These are phyloP conservation scores for Sisyra nigra DNA, from an alignment of 2,888 invertebrate genomes.

Conservation along the genomic window DNA sequence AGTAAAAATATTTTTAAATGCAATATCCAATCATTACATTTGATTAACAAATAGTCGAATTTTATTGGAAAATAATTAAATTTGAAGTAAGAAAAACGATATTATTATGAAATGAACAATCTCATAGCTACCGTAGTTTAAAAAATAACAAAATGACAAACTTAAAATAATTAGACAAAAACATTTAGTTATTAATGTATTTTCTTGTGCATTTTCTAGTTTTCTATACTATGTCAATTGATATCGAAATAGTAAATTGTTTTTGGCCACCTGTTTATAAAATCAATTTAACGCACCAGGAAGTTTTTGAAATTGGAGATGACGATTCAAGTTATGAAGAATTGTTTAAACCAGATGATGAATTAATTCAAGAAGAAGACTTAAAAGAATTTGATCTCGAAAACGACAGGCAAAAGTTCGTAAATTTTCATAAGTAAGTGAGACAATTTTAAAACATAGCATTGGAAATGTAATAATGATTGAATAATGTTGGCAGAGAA, in stretches of 20 bases:
- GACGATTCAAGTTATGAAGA: constrained; percentile 23
- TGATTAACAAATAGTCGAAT: too few relatives aligned
- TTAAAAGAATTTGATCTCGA: constrained; percentile 1
- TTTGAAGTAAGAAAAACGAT: too few relatives aligned
- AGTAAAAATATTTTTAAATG: too few relatives aligned
- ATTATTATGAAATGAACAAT: too few relatives aligned
- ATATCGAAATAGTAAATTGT: background rate
- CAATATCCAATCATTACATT: too few relatives aligned
- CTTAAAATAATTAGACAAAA: too few relatives aligned
- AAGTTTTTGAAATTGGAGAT: constrained; percentile 24
- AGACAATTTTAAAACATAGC: background rate
- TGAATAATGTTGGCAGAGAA: background rate
- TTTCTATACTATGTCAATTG: background rate
- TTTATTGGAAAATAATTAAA: too few relatives aligned
- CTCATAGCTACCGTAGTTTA: too few relatives aligned
- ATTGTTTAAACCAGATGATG: constrained; percentile 25
- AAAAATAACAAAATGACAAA: too few relatives aligned
- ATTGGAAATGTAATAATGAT: background rate
- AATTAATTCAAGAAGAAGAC: constrained; percentile 23
- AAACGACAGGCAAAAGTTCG: background rate
- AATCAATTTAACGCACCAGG: constrained; percentile 22
- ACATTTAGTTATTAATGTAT: constrained; percentile 1
- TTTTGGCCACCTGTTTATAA: constrained; percentile 18
- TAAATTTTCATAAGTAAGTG: background rate
- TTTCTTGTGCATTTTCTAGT: background rate